A percentile compares a stretch with the other conserved stretches of the same genome.
These are phyloP conservation scores for Sinella curviseta DNA, from an alignment of 1,140 invertebrate species.

Conservation along the genomic window DNA sequence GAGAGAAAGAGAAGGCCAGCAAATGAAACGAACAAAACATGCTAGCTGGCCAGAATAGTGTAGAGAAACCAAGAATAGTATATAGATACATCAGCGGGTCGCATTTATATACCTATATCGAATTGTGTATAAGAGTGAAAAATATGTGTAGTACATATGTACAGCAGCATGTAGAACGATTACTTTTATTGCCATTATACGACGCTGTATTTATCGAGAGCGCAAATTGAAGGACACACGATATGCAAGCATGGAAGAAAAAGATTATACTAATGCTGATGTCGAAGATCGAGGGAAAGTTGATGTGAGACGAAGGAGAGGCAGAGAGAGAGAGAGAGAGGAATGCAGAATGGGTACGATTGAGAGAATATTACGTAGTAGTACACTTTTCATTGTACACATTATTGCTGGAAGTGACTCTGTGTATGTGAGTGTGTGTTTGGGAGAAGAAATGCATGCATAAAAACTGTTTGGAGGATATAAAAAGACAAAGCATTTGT, in stretches of 20 bases:
- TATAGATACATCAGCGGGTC: too few species aligned
- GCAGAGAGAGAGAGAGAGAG: neutral
- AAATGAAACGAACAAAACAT: too few species aligned
- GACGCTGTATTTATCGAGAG: neutral
- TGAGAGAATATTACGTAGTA: neutral
- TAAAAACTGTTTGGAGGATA: too few species aligned
- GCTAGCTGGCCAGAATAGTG: too few species aligned
- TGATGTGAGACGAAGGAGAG: neutral
- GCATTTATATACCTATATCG: too few species aligned
- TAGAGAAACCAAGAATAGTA: too few species aligned
- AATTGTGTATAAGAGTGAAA: too few species aligned
- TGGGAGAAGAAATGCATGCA: too few species aligned
- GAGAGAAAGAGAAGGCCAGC: too few species aligned
- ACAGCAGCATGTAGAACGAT: neutral
- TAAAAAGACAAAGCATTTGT: too few species aligned
- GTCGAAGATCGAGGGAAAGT: neutral
- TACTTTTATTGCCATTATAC: neutral
- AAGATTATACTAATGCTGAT: neutral
- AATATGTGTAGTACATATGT: too few species aligned
- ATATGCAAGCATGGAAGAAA: neutral
- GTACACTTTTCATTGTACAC: neutral
- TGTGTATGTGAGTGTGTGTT: too few species aligned
- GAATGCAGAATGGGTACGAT: neutral
- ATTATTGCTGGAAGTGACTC: neutral
- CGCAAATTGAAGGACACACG: neutral